Percentiles rank a stretch among this genome's conserved stretches.
phyloP scores from a whole-genome alignment of 2,113 vertebrate genomes.

The Opisthocomus hoazin region DNA sequence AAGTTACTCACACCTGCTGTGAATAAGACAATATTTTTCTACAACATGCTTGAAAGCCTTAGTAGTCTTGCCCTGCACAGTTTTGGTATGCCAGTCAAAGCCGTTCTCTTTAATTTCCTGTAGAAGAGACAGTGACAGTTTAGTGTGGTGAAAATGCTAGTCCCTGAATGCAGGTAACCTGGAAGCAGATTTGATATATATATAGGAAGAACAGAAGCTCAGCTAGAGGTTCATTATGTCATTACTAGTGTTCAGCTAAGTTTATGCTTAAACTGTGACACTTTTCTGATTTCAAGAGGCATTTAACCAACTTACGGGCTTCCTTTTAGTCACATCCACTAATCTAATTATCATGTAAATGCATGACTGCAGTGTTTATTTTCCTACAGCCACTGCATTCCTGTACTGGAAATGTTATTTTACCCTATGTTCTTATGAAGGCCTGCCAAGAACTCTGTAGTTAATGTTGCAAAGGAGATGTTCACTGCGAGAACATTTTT shows the following conservation, averaged over 20 bases:
- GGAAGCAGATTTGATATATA: neutral
- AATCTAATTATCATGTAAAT: neutral
- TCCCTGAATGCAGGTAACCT: neutral
- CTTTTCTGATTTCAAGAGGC: neutral
- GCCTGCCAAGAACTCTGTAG: neutral
- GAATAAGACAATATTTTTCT: neutral
- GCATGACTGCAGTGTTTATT: neutral
- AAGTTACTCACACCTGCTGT: neutral
- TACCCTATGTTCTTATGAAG: neutral
- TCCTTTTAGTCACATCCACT: neutral
- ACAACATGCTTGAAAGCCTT: neutral
- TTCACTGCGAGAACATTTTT: neutral
- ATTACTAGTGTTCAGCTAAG: neutral
- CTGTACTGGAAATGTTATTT: neutral
- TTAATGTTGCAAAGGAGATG: neutral
- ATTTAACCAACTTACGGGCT: neutral
- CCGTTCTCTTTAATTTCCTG: neutral
- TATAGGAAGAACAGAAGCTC: neutral
- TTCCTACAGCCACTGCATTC: neutral
- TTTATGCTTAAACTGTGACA: neutral
- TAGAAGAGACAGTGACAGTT: neutral
- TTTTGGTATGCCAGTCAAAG: neutral
- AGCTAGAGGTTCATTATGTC: neutral
- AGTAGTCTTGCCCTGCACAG: neutral
- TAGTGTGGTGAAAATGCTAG: neutral